Conservation (phyloP, 2,888 invertebrate genomes). For the Lepas anatifera region DNA sequence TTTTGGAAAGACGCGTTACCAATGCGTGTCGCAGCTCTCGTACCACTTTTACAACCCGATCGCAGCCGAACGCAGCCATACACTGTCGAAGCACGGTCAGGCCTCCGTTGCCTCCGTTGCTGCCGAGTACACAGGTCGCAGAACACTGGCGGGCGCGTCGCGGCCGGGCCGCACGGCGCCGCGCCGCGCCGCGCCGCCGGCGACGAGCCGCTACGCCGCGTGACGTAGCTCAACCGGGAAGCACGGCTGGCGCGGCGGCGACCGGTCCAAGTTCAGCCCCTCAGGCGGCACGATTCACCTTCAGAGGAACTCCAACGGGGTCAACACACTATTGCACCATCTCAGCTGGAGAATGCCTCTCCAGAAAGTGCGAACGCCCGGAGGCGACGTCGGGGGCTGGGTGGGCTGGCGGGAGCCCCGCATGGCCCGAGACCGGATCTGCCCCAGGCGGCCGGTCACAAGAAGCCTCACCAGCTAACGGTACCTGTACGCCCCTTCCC, state of each 20-base stretch:
- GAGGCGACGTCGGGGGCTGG: background rate
- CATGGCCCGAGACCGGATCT: background rate
- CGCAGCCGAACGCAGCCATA: too few relatives aligned
- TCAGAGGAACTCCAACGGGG: background rate
- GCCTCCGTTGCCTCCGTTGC: too few relatives aligned
- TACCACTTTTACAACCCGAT: too few relatives aligned
- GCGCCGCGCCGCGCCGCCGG: background rate
- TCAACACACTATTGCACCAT: conserved; percentile 7
- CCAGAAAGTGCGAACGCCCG: too few relatives aligned
- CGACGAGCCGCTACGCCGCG: background rate
- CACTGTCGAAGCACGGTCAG: too few relatives aligned
- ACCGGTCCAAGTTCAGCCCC: background rate
- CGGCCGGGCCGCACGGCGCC: background rate
- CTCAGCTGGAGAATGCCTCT: too few relatives aligned
- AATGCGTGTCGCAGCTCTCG: too few relatives aligned
- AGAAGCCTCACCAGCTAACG: background rate
- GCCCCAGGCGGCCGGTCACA: background rate
- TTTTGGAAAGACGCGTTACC: too few relatives aligned
- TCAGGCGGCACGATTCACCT: background rate
- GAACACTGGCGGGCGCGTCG: background rate
- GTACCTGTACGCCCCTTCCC: too few relatives aligned
- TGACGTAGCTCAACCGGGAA: too few relatives aligned
- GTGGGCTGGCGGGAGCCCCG: background rate
- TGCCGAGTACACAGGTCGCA: background rate
- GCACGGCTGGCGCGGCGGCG: too few relatives aligned